A percentile compares a stretch with the other conserved stretches of the same genome.
These are phyloP conservation scores for Circaetus gallicus DNA, from an alignment of 2,113 vertebrate species.

Conservation along the genomic window DNA sequence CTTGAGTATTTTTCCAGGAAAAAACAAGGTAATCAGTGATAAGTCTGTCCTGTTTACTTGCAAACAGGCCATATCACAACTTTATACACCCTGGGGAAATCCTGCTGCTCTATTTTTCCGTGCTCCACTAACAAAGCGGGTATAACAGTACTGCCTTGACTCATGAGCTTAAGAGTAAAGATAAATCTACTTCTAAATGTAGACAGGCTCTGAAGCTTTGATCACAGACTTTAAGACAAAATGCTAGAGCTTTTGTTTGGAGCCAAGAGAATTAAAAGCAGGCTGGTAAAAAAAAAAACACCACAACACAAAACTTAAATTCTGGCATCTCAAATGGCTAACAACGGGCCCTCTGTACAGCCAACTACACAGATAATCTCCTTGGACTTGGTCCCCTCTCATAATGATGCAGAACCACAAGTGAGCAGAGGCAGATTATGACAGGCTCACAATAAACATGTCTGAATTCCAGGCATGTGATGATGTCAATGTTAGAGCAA, in stretches of 20 bases:
- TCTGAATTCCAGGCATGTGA: neutral
- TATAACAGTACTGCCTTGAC: neutral
- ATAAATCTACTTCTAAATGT: neutral
- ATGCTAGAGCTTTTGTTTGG: neutral
- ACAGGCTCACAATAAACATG: neutral
- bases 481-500: neutral
- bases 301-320: neutral
- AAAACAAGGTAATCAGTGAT: neutral
- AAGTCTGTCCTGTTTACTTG: neutral
- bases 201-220: neutral
- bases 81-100: neutral
- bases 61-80: neutral
- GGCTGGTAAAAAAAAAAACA: neutral
- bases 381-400: neutral
- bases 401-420: neutral
- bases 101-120: neutral
- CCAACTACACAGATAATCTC: neutral
- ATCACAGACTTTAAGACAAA: neutral
- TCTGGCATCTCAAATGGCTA: neutral
- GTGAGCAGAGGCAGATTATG: neutral
- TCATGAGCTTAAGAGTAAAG: neutral
- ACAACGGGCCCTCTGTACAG: neutral
- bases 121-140: neutral
- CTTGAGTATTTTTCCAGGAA: neutral
- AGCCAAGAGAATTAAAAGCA: neutral